A percentile compares a stretch with the other conserved stretches of the same genome.
These are phyloP conservation scores for Drosophila athabasca DNA, from an alignment of 1,140 invertebrate species.

Conservation along the genomic window DNA sequence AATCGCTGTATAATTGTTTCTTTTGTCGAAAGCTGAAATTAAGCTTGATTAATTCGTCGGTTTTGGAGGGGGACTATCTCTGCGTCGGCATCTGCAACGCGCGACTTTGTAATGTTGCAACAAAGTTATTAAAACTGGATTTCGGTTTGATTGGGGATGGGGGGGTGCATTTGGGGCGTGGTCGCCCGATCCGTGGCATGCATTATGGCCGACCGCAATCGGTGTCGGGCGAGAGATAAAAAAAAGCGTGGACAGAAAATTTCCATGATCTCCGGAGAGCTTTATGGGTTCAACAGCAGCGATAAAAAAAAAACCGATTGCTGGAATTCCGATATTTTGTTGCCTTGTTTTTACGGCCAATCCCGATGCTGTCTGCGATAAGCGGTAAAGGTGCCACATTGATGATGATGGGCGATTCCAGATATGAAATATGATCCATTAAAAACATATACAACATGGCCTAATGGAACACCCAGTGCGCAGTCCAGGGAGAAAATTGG, in stretches of 20 bases:
- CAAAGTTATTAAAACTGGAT: slow-evolving; percentile 80
- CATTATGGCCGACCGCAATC: slow-evolving; percentile 11
- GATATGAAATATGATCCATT: slow-evolving; percentile 56
- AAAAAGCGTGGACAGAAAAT: slow-evolving; percentile 61
- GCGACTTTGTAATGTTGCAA: slow-evolving; percentile 40
- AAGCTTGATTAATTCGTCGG: slow-evolving; percentile 79
- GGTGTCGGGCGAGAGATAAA: slow-evolving; percentile 48
- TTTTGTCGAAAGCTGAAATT: slow-evolving; percentile 61
- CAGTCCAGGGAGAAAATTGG: too few species aligned
- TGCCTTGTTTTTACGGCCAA: slow-evolving; percentile 46
- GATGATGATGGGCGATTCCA: slow-evolving; percentile 50
- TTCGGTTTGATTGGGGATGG: slow-evolving; percentile 27
- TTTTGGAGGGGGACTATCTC: slow-evolving; percentile 45
- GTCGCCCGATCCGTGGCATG: slow-evolving; percentile 13
- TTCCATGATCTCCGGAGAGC: slow-evolving; percentile 21
- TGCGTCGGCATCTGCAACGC: slow-evolving; percentile 59
- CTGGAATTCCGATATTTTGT: slow-evolving; percentile 60
- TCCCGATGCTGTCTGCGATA: slow-evolving; percentile 42
- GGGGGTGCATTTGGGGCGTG: slow-evolving; percentile 67
- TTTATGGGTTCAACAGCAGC: slow-evolving; percentile 57
- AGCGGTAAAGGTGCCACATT: slow-evolving; percentile 58
- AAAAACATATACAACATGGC: slow-evolving; percentile 16
- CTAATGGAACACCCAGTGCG: slow-evolving; percentile 8
- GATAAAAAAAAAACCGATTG: slow-evolving; percentile 27
- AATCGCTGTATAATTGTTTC: slow-evolving; percentile 56